phyloP scores from a whole-genome alignment of 2,888 invertebrate species.

The Cremastinae sp. region DNA sequence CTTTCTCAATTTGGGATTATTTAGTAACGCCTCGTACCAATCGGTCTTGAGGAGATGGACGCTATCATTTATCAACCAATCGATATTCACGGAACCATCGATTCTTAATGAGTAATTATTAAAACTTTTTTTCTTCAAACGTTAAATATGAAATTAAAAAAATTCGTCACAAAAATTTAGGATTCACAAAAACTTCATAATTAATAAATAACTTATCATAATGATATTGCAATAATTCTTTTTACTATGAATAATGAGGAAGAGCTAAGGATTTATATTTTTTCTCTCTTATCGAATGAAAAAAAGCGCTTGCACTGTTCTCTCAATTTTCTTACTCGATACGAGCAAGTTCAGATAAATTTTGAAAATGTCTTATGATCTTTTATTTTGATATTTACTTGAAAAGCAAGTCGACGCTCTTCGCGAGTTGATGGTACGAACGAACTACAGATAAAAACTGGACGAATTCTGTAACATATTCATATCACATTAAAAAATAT shows the following conservation, averaged over 20 bases:
- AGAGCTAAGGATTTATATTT: conserved; percentile 35
- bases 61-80: conserved; percentile 49
- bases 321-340: no score
- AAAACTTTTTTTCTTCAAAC: background rate
- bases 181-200: background rate
- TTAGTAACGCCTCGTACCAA: conserved; percentile 35
- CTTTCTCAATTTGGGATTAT: conserved; percentile 29
- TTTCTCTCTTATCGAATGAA: background rate
- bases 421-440: conserved; percentile 55
- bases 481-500: conserved; percentile 78
- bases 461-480: conserved; percentile 75
- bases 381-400: conserved; percentile 8
- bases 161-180: conserved; percentile 24
- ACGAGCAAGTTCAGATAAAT: background rate
- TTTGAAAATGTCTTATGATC: background rate
- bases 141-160: conserved; percentile 11
- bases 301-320: conserved; percentile 4
- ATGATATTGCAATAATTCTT: conserved; percentile 67
- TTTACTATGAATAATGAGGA: conserved; percentile 59
- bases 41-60: conserved; percentile 54
- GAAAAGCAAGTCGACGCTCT: background rate
- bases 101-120: background rate
- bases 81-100: conserved; percentile 35
- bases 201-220: conserved; percentile 55
- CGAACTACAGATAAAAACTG: conserved; percentile 76